Conservation (phyloP, 1,140 invertebrate genomes). For the Micrasema longulum region DNA sequence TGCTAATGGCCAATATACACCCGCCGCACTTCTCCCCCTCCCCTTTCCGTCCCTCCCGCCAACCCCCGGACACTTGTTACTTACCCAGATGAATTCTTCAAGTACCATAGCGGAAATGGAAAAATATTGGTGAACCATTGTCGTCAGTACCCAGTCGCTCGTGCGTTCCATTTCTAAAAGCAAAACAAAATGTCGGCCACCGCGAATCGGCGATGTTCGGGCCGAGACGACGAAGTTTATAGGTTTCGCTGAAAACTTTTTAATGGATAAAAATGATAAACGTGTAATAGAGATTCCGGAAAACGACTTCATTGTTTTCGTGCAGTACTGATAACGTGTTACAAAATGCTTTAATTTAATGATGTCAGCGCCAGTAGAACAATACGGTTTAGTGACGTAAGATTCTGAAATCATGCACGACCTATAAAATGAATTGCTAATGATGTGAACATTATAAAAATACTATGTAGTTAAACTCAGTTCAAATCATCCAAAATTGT, state of each 20-base stretch:
- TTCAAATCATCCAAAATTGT: too few species aligned
- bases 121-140: constrained; percentile 49
- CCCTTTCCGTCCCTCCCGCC: too few species aligned
- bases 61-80: constrained; percentile 53
- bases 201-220: background rate
- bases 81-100: constrained; percentile 54
- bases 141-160: constrained; percentile 27
- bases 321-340: too few species aligned
- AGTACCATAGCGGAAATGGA: constrained; percentile 42
- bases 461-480: too few species aligned
- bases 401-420: too few species aligned
- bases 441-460: too few species aligned
- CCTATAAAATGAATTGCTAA: too few species aligned
- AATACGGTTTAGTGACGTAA: too few species aligned
- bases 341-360: too few species aligned
- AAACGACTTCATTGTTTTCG: too few species aligned
- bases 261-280: constrained; percentile 14
- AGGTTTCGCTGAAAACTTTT: constrained; percentile 10
- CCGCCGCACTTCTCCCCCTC: constrained; percentile 2
- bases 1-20: constrained; percentile 55
- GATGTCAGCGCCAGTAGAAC: too few species aligned
- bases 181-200: constrained; percentile 2
- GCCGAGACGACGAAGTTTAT: constrained; percentile 8
- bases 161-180: constrained; percentile 31
- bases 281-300: too few species aligned